Conservation (phyloP, 1,140 invertebrate species). For the Ostrea edulis region DNA sequence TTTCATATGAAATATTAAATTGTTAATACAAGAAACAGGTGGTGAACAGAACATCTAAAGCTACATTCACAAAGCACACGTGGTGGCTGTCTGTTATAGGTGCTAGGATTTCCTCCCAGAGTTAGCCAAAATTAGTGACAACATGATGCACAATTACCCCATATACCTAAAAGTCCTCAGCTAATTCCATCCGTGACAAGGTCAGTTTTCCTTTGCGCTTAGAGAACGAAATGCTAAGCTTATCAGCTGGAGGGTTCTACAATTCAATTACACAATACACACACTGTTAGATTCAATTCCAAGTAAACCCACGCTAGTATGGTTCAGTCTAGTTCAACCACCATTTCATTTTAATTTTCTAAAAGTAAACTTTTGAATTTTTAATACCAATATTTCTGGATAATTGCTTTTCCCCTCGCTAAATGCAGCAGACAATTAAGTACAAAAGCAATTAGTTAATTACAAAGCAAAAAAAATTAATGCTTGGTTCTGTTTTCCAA, state of each 20-base stretch:
- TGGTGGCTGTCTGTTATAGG: background rate
- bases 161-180: constrained; percentile 50
- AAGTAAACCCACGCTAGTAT: background rate
- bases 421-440: no score
- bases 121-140: constrained; percentile 9
- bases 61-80: constrained; percentile 20
- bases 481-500: no score
- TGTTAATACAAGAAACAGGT: background rate
- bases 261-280: constrained; percentile 38
- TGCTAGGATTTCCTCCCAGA: background rate
- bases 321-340: no score
- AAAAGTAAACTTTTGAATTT: no score
- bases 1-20: no score
- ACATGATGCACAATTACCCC: background rate
- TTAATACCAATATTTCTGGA: no score
- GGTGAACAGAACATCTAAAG: constrained; percentile 1
- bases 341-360: no score
- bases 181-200: constrained; percentile 55
- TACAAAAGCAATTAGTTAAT: no score
- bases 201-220: constrained; percentile 64
- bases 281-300: constrained; percentile 3
- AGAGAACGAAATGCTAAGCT: constrained; percentile 61
- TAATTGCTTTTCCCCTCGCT: no score
- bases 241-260: constrained; percentile 48
- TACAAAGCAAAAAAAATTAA: no score